Conservation (phyloP, 2,888 invertebrate species). For the Anticlea derivata region DNA sequence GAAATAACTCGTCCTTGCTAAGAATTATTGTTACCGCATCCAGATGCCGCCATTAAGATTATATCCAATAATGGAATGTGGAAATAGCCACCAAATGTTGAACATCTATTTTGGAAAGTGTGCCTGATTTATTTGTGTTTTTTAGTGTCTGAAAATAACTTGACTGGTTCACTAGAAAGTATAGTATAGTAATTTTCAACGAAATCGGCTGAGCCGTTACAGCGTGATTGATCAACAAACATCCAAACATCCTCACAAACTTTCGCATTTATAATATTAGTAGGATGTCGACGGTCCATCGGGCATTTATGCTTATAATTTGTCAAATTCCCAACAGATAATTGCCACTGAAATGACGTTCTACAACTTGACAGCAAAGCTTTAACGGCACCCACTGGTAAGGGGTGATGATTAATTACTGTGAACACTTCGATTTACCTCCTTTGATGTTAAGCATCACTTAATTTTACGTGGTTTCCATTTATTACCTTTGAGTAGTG, state of each 20-base stretch:
- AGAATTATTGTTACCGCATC: constrained; percentile 29
- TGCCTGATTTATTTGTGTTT: constrained; percentile 7
- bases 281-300: background rate
- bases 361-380: background rate
- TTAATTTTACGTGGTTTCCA: constrained; percentile 34
- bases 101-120: background rate
- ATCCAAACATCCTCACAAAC: too few species aligned
- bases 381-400: background rate
- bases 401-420: constrained; percentile 46
- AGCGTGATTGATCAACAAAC: too few species aligned
- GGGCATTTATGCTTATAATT: background rate
- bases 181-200: too few species aligned
- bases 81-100: constrained; percentile 15
- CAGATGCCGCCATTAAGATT: constrained; percentile 16
- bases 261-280: too few species aligned
- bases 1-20: constrained; percentile 24
- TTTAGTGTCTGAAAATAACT: background rate
- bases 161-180: too few species aligned
- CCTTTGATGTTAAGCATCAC: constrained; percentile 37
- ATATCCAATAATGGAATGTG: constrained; percentile 9
- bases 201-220: too few species aligned
- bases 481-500: constrained; percentile 31
- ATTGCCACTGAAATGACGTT: background rate
- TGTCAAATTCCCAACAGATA: background rate
- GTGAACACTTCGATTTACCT: constrained; percentile 36